Percentiles rank a stretch among this genome's conserved stretches.
Evolutionary conservation across 2,888 invertebrate species (phyloP).

Genomic region (Drosophila merina): DNA sequence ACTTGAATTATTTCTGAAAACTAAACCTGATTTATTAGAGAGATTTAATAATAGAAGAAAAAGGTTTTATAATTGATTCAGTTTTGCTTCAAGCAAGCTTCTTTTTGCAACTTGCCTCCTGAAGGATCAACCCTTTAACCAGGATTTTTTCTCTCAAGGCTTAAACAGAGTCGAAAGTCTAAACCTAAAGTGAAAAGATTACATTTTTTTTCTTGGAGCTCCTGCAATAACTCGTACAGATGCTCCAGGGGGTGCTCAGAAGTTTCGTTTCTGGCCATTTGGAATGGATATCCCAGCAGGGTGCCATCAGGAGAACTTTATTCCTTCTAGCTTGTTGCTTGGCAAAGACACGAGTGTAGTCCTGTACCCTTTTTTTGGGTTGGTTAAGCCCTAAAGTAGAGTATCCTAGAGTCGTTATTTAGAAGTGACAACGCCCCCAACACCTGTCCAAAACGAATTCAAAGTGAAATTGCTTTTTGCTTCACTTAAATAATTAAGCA

Average conservation of each 20-base stretch:
- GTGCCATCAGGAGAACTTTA: constrained; percentile 30
- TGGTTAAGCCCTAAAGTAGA: no score
- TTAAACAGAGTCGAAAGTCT: neutral
- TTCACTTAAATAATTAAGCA: no score
- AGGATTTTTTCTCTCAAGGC: neutral
- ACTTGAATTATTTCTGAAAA: no score
- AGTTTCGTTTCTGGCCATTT: constrained; percentile 5
- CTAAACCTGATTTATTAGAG: no score
- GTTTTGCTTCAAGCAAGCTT: no score
- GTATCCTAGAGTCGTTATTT: no score
- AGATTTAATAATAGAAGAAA: no score
- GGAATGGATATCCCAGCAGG: constrained; percentile 23
- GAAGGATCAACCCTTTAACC: neutral
- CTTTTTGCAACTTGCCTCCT: neutral
- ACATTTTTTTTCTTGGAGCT: neutral
- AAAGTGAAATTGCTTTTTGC: no score
- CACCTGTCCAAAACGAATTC: no score
- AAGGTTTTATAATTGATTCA: no score
- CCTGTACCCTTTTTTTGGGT: no score
- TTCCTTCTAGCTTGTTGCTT: constrained; percentile 25
- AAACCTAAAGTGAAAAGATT: neutral
- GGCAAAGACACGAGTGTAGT: neutral
- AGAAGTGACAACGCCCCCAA: no score
- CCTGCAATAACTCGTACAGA: neutral
- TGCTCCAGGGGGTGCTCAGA: constrained; percentile 27